Conservation (phyloP, 1,140 invertebrate genomes). For the Bombus impatiens region DNA sequence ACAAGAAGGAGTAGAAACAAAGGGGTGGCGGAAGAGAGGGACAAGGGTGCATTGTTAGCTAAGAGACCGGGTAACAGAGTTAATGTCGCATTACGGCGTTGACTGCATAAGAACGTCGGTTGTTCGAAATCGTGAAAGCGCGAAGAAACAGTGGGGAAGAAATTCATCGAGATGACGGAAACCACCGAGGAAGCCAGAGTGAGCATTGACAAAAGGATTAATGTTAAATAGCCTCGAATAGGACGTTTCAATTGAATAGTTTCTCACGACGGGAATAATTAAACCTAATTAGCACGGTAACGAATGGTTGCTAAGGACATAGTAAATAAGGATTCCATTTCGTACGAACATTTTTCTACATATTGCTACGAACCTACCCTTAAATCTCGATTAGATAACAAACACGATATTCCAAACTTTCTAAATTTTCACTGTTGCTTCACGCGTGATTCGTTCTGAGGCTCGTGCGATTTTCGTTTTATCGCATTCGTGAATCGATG, state of each 20-base stretch:
- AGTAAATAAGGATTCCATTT: slow-evolving; percentile 25
- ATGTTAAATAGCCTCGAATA: neutral
- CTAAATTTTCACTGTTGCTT: neutral
- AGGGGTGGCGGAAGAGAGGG: slow-evolving; percentile 57
- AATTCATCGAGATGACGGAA: slow-evolving; percentile 69
- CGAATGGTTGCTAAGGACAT: neutral
- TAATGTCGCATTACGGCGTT: slow-evolving; percentile 77
- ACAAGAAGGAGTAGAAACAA: slow-evolving; percentile 54
- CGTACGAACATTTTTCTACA: too few species aligned
- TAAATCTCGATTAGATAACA: slow-evolving; percentile 17
- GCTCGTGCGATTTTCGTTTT: neutral
- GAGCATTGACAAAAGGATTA: slow-evolving; percentile 55
- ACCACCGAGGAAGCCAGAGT: slow-evolving; percentile 77
- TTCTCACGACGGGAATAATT: neutral
- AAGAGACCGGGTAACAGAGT: slow-evolving; percentile 71
- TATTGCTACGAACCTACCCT: too few species aligned
- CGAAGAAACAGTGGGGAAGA: slow-evolving; percentile 7
- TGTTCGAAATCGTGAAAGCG: slow-evolving; percentile 7
- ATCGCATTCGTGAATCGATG: neutral
- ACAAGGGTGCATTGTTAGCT: slow-evolving; percentile 50
- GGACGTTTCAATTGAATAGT: neutral
- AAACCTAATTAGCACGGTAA: slow-evolving; percentile 15
- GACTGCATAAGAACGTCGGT: slow-evolving; percentile 58
- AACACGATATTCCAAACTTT: neutral
- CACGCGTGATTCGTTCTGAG: neutral